Evolutionary conservation across 2,888 invertebrate genomes (phyloP).

Genomic region (Harmothoe impar): DNA sequence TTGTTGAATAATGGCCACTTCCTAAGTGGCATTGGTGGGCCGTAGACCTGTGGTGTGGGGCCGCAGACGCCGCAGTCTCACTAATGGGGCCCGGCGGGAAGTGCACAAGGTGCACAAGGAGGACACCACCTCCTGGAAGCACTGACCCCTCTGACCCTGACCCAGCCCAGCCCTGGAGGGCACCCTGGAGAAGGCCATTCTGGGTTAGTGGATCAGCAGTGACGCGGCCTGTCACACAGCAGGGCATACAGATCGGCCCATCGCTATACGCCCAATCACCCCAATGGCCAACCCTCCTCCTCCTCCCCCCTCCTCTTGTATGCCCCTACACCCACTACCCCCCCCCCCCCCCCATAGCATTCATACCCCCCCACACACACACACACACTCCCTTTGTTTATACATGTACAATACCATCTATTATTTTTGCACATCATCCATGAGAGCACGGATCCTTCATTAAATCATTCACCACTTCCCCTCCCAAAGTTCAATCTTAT

Average conservation of each 20-base stretch:
- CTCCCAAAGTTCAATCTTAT: too few relatives aligned
- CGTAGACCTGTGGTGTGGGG: too few relatives aligned
- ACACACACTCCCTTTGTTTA: too few relatives aligned
- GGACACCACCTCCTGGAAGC: background rate
- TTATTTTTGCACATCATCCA: too few relatives aligned
- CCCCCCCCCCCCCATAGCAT: background rate
- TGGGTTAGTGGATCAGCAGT: conserved; percentile 30
- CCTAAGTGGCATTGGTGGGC: too few relatives aligned
- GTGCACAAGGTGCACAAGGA: background rate
- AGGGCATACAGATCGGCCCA: conserved; percentile 48
- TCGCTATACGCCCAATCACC: conserved; percentile 27
- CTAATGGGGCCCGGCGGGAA: background rate
- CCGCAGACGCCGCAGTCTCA: too few relatives aligned
- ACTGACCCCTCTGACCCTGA: conserved; percentile 6
- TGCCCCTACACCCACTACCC: background rate
- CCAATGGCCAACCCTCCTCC: background rate
- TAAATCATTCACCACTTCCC: too few relatives aligned
- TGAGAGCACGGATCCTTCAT: too few relatives aligned
- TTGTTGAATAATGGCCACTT: too few relatives aligned
- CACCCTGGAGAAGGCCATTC: conserved; percentile 25
- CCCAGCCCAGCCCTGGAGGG: conserved; percentile 29
- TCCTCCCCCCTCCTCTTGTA: background rate
- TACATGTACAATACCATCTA: too few relatives aligned
- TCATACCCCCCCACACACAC: background rate
- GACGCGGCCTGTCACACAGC: background rate